phyloP scores from a whole-genome alignment of 2,113 vertebrate genomes.

The Syngnathoides biaculeatus region DNA sequence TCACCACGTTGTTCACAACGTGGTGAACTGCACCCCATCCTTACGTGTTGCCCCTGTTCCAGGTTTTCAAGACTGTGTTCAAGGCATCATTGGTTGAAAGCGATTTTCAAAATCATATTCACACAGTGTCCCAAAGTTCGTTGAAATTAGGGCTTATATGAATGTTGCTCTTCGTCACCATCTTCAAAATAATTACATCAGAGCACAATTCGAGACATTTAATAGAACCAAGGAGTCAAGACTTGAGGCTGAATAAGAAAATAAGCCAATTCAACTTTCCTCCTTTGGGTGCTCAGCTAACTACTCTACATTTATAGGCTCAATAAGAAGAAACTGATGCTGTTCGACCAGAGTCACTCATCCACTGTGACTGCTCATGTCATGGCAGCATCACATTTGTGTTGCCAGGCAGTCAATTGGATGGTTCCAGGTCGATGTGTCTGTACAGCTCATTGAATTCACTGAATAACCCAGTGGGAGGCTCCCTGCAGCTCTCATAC shows the following conservation, averaged over 20 bases:
- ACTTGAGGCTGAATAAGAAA: not conserved
- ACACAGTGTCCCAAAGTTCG: too few relatives aligned
- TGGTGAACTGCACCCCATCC: too few relatives aligned
- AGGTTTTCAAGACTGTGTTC: too few relatives aligned
- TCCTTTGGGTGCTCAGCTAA: not conserved
- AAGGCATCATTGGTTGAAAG: too few relatives aligned
- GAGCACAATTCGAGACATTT: not conserved
- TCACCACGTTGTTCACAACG: too few relatives aligned
- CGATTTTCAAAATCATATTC: too few relatives aligned
- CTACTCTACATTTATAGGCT: constrained; percentile 12
- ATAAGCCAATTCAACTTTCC: not conserved
- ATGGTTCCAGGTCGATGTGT: constrained; percentile 10
- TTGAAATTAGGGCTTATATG: too few relatives aligned
- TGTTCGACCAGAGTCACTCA: constrained; percentile 24
- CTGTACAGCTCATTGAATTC: not conserved
- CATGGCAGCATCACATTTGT: constrained; percentile 7
- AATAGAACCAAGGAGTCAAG: not conserved
- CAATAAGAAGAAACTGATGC: constrained; percentile 40
- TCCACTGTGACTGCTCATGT: constrained; percentile 27
- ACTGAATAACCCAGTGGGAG: constrained; percentile 10
- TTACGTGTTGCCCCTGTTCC: too few relatives aligned
- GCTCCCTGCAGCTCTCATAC: constrained; percentile 18
- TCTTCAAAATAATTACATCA: not conserved
- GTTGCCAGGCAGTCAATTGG: constrained; percentile 15
- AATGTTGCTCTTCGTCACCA: not conserved